Conservation (phyloP, 2,888 invertebrate species). For the Protophormia terraenovae region DNA sequence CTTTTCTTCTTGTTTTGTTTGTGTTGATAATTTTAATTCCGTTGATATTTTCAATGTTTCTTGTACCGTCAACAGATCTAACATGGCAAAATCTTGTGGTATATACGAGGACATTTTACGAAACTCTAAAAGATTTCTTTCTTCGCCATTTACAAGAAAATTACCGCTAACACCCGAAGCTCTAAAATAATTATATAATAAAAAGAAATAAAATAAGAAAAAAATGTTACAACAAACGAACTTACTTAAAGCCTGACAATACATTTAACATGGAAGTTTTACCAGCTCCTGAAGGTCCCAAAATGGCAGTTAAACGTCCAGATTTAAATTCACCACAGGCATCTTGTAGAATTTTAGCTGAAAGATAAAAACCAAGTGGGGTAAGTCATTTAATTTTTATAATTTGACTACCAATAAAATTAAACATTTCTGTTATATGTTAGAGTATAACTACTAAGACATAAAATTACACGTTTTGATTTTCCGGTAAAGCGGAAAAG, state of each 20-base stretch:
- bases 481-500: no score
- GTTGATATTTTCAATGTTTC: conserved; percentile 93
- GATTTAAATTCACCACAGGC: conserved; percentile 84
- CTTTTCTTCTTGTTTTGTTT: conserved; percentile 85
- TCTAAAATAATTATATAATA: conserved; percentile 67
- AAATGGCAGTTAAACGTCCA: conserved; percentile 85
- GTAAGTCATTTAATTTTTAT: conserved; percentile 1
- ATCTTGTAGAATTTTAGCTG: conserved; percentile 82
- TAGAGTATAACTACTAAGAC: no score
- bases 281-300: conserved; percentile 89
- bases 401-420: not conserved
- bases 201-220: conserved; percentile 31
- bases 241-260: conserved; percentile 87
- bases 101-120: conserved; percentile 87
- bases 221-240: not conserved
- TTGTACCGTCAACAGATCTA: conserved; percentile 90
- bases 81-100: conserved; percentile 91
- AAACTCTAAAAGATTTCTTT: conserved; percentile 85
- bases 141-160: conserved; percentile 86
- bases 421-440: no score
- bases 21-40: conserved; percentile 89
- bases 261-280: conserved; percentile 90
- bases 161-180: conserved; percentile 83
- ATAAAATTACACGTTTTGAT: no score
- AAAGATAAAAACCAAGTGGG: not conserved